These are phyloP conservation scores for Nannobrachium achirus DNA, from an alignment of 2,113 vertebrate genomes.

Conservation along the genomic window DNA sequence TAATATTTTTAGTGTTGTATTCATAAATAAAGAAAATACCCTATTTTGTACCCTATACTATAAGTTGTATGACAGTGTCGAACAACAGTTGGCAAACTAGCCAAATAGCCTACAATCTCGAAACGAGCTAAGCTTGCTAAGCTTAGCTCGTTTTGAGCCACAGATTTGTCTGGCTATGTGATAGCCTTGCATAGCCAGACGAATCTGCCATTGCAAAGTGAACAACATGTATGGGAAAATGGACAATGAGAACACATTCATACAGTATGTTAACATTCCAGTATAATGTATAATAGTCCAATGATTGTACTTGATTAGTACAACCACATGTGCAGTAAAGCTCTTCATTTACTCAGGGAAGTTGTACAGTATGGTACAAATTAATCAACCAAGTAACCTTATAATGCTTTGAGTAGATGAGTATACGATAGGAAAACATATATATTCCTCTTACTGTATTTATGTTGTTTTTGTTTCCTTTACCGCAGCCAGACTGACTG, in stretches of 20 bases:
- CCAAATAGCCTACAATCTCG: too few species aligned
- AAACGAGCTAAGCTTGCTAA: too few species aligned
- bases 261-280: constrained; percentile 40
- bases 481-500: constrained; percentile 38
- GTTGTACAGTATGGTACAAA: constrained; percentile 42
- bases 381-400: constrained; percentile 7
- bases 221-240: neutral
- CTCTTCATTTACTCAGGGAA: constrained; percentile 69
- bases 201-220: too few species aligned
- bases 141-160: too few species aligned
- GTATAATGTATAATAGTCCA: constrained; percentile 24
- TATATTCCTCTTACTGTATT: neutral
- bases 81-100: too few species aligned
- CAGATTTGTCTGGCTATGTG: too few species aligned
- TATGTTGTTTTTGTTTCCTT: constrained; percentile 14
- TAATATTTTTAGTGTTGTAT: too few species aligned
- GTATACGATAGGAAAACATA: constrained; percentile 5
- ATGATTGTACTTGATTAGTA: constrained; percentile 5
- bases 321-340: constrained; percentile 27
- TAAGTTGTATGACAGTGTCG: too few species aligned
- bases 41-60: too few species aligned
- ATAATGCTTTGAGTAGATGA: neutral
- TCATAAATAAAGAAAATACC: too few species aligned
- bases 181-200: too few species aligned
- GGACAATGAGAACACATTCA: constrained; percentile 1